A percentile compares a stretch with the other conserved stretches of the same genome.
Conservation (phyloP, 1,140 invertebrate genomes). For the Paraescarpia echinospica region DNA sequence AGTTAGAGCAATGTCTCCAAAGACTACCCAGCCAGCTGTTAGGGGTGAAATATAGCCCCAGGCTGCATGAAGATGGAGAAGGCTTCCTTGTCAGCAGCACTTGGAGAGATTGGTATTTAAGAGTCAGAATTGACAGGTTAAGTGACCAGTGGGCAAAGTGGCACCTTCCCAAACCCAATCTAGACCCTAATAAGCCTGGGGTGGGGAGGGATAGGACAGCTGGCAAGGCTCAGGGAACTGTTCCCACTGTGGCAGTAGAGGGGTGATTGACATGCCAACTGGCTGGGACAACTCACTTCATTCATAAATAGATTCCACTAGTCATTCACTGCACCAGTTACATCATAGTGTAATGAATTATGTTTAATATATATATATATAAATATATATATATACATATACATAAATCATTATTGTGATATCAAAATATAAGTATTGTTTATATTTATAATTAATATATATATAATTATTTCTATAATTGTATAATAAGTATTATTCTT, state of each 20-base stretch:
- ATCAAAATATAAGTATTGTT: not conserved
- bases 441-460: not conserved
- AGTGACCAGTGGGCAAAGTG: not conserved
- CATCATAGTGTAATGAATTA: not conserved
- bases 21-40: not conserved
- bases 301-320: not conserved
- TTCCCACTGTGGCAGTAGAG: not conserved
- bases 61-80: not conserved
- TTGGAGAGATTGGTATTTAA: not conserved
- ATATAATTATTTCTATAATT: too few species aligned
- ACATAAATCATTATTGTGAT: not conserved
- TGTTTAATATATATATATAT: not conserved
- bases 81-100: not conserved
- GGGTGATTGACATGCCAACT: not conserved
- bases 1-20: not conserved
- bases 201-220: not conserved
- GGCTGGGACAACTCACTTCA: too few species aligned
- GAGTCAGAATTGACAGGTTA: not conserved
- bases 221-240: not conserved
- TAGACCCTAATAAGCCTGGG: not conserved
- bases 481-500: too few species aligned
- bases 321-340: not conserved
- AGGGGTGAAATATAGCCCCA: not conserved
- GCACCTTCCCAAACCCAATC: not conserved
- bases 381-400: not conserved